These are phyloP conservation scores for Hydractinia symbiolongicarpus DNA, from an alignment of 30 jellyfish, hydroid and myxozoan genomes.

Conservation along the genomic window DNA sequence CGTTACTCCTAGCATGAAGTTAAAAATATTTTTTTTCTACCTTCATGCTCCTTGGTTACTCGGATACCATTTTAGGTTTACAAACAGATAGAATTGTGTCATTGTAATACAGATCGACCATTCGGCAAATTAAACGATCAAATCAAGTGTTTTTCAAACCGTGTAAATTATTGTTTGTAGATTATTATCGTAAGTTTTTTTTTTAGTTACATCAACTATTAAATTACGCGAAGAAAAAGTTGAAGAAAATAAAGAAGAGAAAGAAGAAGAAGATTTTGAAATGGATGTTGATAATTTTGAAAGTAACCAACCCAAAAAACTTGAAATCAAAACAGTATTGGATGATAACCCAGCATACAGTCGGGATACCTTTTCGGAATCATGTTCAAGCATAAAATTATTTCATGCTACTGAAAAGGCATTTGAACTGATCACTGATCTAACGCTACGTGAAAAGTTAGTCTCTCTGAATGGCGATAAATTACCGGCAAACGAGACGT, in stretches of 20 bases:
- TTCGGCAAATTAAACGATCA: too few species aligned
- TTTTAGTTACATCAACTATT: too few species aligned
- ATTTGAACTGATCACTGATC: constrained; percentile 14
- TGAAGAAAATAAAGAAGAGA: not conserved
- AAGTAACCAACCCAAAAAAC: constrained; percentile 1
- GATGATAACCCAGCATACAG: constrained; percentile 19
- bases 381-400: constrained; percentile 27
- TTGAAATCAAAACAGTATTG: not conserved
- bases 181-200: too few species aligned
- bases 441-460: constrained; percentile 23
- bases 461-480: not conserved
- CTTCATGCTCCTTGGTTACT: too few species aligned
- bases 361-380: constrained; percentile 6
- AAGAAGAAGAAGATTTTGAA: not conserved
- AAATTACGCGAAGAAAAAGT: not conserved
- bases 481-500: not conserved
- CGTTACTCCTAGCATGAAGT: too few species aligned
- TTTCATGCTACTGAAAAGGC: constrained; percentile 26
- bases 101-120: too few species aligned
- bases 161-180: too few species aligned
- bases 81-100: too few species aligned
- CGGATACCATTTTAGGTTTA: too few species aligned
- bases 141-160: too few species aligned
- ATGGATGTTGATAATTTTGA: constrained; percentile 3
- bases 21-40: too few species aligned